Evolutionary conservation across 1,140 invertebrate species (phyloP), one percentile per base, ranked within the genome.

Genomic region (Drosophila yakuba): DNA sequence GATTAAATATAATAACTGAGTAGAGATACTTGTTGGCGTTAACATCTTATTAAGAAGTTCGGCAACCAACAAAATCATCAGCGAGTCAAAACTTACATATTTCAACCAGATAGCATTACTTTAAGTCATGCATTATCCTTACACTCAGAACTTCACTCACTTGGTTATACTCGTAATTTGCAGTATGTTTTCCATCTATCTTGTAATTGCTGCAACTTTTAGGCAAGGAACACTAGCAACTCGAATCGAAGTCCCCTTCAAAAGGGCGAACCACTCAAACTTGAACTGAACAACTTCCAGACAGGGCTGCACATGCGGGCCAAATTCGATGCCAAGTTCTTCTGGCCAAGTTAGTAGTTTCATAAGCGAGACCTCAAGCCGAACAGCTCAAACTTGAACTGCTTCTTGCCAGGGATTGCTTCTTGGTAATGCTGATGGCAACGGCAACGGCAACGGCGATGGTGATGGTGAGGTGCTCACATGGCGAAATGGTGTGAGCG

Each of bases 341-440:
- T 66, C 44, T 52, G 47, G 64, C 60, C 61, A 68, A 68, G 64
- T 66, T 68, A 54, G 25, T 51, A 51, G 64, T 68, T 43, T 39
- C 47, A 67, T 67, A 54, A 66, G 64, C 64, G 64, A 68, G 64
- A 68, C 45, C 64, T 52, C 61, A 66, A 68, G 38, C 64, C 23
- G 61, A 51, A 41, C 47, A 51, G 64, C 61, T 67, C 64, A 52
- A 52, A 68, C 64, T 68, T 67, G 62, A 68, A 68, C 64, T 54
- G 61, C 61, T 45, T 67, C 39, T 10, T 32, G 32, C 15, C 50
- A 4, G 23, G 15, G 50, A 8, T 20, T 52, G 25, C 25, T 4
- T 25, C 25, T 4, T 25, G 25, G 25, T 4, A 4, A 25, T 25
- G 25, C 4, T 4, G 25, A 25, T 25, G 25, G 25, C 4, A 4